A percentile compares a stretch with the other conserved stretches of the same genome.
phyloP scores from a whole-genome alignment of 64 coral and sea anemone species.

The Pachyseris speciosa region DNA sequence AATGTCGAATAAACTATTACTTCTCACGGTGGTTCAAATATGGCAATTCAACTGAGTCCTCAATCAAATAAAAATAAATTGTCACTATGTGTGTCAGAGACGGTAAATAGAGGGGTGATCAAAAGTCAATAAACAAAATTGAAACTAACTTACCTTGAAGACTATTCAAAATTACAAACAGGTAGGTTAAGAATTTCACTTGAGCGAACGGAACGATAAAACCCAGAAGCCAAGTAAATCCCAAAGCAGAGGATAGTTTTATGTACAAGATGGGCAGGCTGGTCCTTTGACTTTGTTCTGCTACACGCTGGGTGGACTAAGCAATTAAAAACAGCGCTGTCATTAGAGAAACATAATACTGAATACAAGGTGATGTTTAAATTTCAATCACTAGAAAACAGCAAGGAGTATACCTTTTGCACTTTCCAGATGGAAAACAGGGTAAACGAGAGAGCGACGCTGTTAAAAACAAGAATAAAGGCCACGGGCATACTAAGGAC shows the following conservation, averaged over 20 bases:
- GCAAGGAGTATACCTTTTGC: not conserved
- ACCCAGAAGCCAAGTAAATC: conserved; percentile 74
- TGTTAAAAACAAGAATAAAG: not conserved
- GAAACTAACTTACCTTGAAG: conserved; percentile 56
- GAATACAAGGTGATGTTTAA: too few species aligned
- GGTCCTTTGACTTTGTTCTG: conserved; percentile 21
- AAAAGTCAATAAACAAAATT: not conserved
- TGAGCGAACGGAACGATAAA: conserved; percentile 28
- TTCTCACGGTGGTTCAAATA: too few species aligned
- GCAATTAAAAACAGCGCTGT: not conserved
- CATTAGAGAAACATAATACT: too few species aligned
- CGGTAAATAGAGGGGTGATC: too few species aligned
- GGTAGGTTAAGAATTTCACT: conserved; percentile 45
- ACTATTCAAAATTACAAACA: conserved; percentile 73
- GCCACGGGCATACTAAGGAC: not conserved
- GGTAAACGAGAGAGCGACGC: not conserved
- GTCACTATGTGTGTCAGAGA: too few species aligned
- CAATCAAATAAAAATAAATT: too few species aligned
- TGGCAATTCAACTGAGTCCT: too few species aligned
- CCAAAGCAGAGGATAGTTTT: conserved; percentile 69
- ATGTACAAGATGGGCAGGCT: conserved; percentile 54
- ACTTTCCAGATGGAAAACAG: not conserved
- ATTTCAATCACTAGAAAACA: too few species aligned
- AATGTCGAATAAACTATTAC: too few species aligned
- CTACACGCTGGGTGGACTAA: conserved; percentile 44